phyloP scores from a whole-genome alignment of 2,888 invertebrate species.

The Epirrita christyi region DNA sequence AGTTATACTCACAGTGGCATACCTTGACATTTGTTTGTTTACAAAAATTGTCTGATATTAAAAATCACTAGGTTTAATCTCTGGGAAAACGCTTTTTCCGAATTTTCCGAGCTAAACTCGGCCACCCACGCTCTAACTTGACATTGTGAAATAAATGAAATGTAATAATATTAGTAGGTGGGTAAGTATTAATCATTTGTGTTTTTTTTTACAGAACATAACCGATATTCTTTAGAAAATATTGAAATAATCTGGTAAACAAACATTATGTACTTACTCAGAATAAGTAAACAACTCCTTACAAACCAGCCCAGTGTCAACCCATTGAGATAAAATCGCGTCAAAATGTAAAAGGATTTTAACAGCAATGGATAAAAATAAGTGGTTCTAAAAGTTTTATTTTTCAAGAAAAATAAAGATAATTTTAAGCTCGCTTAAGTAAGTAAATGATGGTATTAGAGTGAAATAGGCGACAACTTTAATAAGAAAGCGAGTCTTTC shows the following conservation, averaged over 20 bases:
- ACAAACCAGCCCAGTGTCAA: conserved; percentile 16
- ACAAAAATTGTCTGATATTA: no score
- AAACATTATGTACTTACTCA: background rate
- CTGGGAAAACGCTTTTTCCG: no score
- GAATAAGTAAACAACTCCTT: conserved; percentile 2
- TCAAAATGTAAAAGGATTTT: conserved; percentile 8
- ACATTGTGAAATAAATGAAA: no score
- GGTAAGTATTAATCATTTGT: no score
- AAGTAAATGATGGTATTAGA: background rate
- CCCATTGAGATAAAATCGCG: conserved; percentile 14
- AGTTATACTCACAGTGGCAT: no score
- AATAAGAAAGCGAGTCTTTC: background rate
- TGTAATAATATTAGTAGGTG: no score
- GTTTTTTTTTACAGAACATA: no score
- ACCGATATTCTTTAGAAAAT: no score
- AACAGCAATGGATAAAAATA: background rate
- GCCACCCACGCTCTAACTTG: no score
- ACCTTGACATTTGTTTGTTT: no score
- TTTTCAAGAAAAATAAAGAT: background rate
- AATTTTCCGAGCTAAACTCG: no score
- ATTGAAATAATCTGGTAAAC: background rate
- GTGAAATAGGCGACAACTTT: background rate
- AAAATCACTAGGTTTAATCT: no score
- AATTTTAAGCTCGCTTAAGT: background rate
- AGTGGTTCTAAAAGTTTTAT: conserved; percentile 1